Evolutionary conservation across 2,797 vertebrate species (phyloP).

Genomic region (Petrocephalus schoutedeni): DNA sequence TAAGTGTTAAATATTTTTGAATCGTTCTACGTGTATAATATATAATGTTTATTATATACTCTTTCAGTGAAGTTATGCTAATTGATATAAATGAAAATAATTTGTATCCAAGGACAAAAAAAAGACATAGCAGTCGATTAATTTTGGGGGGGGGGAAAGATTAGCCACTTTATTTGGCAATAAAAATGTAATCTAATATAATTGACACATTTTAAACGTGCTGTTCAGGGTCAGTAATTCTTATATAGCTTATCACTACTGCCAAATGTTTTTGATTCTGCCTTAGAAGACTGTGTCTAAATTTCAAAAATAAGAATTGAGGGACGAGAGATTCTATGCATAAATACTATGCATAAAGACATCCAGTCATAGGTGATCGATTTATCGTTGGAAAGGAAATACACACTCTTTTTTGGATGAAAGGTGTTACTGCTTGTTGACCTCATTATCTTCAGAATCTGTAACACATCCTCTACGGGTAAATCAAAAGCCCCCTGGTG

Average conservation of each 20-base stretch:
- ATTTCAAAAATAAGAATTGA: background rate
- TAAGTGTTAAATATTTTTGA: background rate
- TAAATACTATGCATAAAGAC: background rate
- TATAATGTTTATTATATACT: background rate
- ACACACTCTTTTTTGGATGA: background rate
- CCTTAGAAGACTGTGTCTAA: background rate
- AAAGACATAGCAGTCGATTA: background rate
- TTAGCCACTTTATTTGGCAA: background rate
- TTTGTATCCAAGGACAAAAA: background rate
- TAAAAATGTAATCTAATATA: background rate
- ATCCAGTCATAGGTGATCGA: background rate
- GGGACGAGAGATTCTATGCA: background rate
- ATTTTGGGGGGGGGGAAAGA: background rate
- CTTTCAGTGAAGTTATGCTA: background rate
- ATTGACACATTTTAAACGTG: background rate
- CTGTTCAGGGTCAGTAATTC: background rate
- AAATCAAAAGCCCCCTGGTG: constrained; percentile 18
- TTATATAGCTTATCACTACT: background rate
- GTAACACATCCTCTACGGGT: background rate
- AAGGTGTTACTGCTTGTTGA: constrained; percentile 6
- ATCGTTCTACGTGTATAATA: background rate
- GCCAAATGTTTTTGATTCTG: background rate
- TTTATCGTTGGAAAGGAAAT: background rate
- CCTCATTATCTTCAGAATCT: background rate
- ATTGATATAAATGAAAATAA: background rate